phyloP scores from a whole-genome alignment of 2,797 vertebrate species.

The Pantherophis alleghaniensis region DNA sequence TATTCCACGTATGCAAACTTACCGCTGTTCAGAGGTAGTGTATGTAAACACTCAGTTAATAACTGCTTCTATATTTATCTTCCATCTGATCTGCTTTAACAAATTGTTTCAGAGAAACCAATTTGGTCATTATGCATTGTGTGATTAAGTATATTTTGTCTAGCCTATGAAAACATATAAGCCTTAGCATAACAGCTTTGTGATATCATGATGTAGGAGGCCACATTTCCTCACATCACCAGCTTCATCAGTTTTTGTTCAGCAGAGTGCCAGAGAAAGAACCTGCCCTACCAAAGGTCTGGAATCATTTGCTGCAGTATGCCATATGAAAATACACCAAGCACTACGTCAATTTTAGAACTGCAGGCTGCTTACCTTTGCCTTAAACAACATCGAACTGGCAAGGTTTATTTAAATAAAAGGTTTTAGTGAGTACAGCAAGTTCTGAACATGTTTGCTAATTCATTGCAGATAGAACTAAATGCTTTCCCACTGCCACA shows the following conservation, averaged over 20 bases:
- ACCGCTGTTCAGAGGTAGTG: background rate
- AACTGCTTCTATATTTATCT: background rate
- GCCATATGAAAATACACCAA: background rate
- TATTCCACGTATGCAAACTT: background rate
- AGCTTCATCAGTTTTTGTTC: background rate
- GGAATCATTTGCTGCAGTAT: background rate
- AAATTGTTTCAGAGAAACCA: background rate
- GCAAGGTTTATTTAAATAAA: background rate
- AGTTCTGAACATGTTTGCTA: background rate
- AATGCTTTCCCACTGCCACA: background rate
- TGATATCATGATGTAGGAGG: background rate
- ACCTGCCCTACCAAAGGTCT: too few species aligned
- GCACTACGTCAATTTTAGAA: background rate
- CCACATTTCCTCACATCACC: background rate
- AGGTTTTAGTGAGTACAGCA: background rate
- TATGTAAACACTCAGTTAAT: background rate
- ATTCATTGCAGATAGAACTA: background rate
- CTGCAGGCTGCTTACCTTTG: background rate
- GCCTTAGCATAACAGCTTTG: background rate
- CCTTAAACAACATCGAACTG: background rate
- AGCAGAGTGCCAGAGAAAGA: background rate
- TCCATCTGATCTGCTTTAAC: background rate
- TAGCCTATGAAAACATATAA: background rate
- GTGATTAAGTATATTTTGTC: background rate
- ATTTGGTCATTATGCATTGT: background rate